Evolutionary conservation across 2,888 invertebrate species (phyloP), one percentile per base, ranked within the genome.

Genomic region (Mayetiola destructor): DNA sequence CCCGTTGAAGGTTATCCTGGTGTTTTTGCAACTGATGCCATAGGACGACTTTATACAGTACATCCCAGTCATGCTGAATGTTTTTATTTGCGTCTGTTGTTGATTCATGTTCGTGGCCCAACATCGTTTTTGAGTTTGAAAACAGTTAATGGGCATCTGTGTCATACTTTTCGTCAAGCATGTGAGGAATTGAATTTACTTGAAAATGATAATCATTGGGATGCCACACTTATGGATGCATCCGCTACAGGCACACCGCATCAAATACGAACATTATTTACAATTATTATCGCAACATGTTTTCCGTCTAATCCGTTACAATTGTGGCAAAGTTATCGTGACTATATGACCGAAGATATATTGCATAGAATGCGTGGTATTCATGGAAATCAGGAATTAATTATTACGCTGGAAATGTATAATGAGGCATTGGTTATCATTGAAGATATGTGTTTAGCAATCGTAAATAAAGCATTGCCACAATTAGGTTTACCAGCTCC

Each of bases 11-110:
- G 60, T 55, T 60, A 64, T 56, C 58, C 61, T 52, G 40, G 62
- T 59, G 61, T 69, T 53, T 64, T 59, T 66, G 64, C 65, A 54
- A 63, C 63, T 36, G 63, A 67, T 64, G 65, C 65, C 9, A 57
- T 68, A 21, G 66, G 66, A 18, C 64, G 66, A 4, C 57, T 69
- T 59, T 69, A 69, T 60, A 61, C 68, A 62, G 67, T 68, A 21
- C 66, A 67, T 66, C 66, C 67, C 23, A 69, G 61, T 59, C 62
- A 66, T 40, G 62, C 61, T 55, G 65, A 67, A 59, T 67, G 65
- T 3, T 55, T 21, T 18, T 32, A 32, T 20, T 32, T 55, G n/a
- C 32, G 36, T n/a, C n/a, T n/a, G 14, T 39, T 62, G 42, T 55
- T 58, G 27, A 37, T 60, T 61, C 69, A 62, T 63, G 66, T 69